Base-by-base conservation (phyloP, 2,888 invertebrate species). In the Hyles lineata region DNA sequence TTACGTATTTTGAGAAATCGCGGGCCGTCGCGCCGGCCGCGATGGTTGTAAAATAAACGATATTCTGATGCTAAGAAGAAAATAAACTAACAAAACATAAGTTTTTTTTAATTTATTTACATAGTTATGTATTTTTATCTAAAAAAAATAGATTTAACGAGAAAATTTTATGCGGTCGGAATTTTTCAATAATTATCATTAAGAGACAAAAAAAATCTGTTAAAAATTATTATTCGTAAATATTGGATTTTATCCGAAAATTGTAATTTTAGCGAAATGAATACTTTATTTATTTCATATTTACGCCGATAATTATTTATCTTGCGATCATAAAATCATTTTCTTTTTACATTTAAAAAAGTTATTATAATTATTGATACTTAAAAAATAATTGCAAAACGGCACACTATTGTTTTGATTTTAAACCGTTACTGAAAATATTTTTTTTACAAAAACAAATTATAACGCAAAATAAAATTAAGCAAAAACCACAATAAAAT, bases 381-480 rank as follows among this genome's bases (percentile, higher is more conserved):
- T n/a, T 19, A 55, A 7, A 7, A 55, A 55, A 55, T 55, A 19
- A 55, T 7, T n/a, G n/a, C n/a, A 50, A 23, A 50, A 50, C 21
- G 23, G 6, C 21, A 17, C 7, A 8, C 23, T 25, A 29, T 17
- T 25, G 3, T 52, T 23, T 19, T 52, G 23, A 60, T n/a, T 52
- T 50, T 8, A 15, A 52, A 55, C 70, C 58, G 32, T 70, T 55
- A 70, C 58, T 58, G n/a, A 70, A 58, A 70, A 70, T 55, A 32
- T 32, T 29, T 25, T 70, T 80, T 74, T 80, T 78, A 74, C 73
- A 76, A 78, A 75, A 75, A 78, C 73, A 77, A 74, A 60, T 43
- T 43, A 6, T 29, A 61, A n/a, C 60, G 67, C 67, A 67, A 67
- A 43, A 67, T 50, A 67, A 67, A 67, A 15, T 67, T 15, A 43